Evolutionary conservation across 2,113 vertebrate genomes (phyloP).

Genomic region (Anseranas semipalmata): DNA sequence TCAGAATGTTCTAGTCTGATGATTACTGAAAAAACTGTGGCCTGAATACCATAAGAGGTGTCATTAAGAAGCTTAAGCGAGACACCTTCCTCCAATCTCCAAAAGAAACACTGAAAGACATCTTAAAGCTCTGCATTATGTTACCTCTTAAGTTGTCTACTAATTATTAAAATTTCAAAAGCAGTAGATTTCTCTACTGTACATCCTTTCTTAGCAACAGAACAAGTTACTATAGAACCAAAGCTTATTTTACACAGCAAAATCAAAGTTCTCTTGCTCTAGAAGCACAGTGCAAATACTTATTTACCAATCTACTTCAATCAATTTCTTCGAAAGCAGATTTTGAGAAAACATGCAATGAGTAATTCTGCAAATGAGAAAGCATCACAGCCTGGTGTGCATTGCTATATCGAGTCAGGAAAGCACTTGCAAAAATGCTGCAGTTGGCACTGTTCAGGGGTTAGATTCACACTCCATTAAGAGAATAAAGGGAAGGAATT

Average conservation of each 20-base stretch:
- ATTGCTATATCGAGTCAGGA: neutral
- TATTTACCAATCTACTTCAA: neutral
- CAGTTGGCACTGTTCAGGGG: too few species aligned
- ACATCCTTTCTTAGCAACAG: neutral
- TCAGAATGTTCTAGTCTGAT: neutral
- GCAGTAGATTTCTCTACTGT: neutral
- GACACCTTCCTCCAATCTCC: neutral
- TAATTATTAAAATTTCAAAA: neutral
- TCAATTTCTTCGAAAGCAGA: neutral
- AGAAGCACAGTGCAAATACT: neutral
- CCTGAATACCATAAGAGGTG: neutral
- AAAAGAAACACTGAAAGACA: neutral
- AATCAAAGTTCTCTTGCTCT: neutral
- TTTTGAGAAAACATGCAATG: neutral
- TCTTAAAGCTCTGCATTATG: neutral
- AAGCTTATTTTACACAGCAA: neutral
- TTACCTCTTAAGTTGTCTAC: neutral
- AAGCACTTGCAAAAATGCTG: neutral
- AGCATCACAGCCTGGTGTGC: neutral
- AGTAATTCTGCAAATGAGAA: neutral
- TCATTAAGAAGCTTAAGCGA: neutral
- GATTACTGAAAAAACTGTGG: neutral
- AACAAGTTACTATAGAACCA: neutral
- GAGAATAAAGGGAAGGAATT: neutral
- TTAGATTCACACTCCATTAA: neutral